Conservation (phyloP, 1,140 invertebrate species). For the Paraescarpia echinospica region DNA sequence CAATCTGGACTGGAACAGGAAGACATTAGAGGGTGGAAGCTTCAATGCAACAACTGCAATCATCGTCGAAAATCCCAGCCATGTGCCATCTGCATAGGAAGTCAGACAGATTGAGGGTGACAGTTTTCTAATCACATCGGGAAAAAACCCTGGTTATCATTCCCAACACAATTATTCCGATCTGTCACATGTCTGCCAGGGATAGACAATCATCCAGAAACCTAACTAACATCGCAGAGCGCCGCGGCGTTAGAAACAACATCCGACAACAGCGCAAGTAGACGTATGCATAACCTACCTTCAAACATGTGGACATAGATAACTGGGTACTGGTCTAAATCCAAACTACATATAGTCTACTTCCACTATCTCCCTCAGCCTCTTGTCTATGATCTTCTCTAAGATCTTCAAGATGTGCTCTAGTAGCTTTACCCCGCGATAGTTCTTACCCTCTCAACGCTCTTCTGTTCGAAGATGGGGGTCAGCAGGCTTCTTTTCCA, state of each 20-base stretch:
- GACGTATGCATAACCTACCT: no score
- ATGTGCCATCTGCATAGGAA: background rate
- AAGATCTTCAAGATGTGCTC: no score
- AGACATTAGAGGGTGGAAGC: background rate
- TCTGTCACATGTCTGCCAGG: background rate
- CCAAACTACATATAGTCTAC: no score
- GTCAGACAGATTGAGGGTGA: background rate
- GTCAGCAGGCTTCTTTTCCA: no score
- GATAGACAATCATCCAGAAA: background rate
- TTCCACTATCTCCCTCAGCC: no score
- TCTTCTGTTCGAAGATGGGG: no score
- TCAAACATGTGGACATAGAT: no score
- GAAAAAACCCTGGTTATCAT: background rate
- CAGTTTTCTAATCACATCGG: background rate
- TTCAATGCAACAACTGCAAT: background rate
- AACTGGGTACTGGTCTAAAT: no score
- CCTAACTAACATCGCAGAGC: background rate
- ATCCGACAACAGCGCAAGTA: background rate
- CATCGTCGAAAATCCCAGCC: background rate
- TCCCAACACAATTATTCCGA: background rate
- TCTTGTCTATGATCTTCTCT: no score
- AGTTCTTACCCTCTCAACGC: no score
- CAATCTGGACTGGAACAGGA: background rate
- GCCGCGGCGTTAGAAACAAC: background rate
- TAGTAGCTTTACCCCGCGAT: no score